These are phyloP conservation scores for Halcyon malimbica DNA, from an alignment of 2,113 vertebrate species.

Conservation along the genomic window DNA sequence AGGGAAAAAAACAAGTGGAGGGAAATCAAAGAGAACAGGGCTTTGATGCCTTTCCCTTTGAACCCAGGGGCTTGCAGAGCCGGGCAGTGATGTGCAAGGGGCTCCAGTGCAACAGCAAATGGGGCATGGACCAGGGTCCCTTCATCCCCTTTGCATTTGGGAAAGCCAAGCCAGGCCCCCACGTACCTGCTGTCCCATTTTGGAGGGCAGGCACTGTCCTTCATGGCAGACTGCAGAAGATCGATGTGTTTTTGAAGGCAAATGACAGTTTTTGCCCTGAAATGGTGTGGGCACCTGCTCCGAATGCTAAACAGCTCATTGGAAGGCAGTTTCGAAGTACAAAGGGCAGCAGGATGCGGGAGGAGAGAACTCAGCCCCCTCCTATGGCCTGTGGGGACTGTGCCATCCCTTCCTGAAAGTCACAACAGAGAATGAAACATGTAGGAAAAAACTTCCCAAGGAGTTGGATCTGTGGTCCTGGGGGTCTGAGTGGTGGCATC, in stretches of 20 bases:
- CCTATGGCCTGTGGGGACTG: rapidly evolving
- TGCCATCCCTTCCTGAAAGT: rapidly evolving
- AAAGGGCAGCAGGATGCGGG: not conserved
- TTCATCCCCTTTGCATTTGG: not conserved
- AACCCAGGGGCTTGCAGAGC: not conserved
- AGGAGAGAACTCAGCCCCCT: not conserved
- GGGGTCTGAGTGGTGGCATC: not conserved
- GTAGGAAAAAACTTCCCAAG: rapidly evolving
- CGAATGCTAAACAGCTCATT: slow-evolving; percentile 54
- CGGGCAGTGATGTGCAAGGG: rapidly evolving
- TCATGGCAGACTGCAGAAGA: slow-evolving; percentile 18
- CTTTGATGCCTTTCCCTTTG: slow-evolving; percentile 25
- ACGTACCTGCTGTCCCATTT: not conserved
- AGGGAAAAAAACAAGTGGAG: not conserved
- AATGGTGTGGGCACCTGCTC: not conserved
- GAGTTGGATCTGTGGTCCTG: rapidly evolving
- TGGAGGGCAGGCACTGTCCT: slow-evolving; percentile 1
- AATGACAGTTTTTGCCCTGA: slow-evolving; percentile 23
- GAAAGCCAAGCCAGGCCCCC: not conserved
- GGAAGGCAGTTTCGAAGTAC: not conserved
- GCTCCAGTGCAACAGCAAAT: rapidly evolving
- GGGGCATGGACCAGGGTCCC: not conserved
- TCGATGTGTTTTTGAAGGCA: slow-evolving; percentile 52
- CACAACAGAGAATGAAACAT: not conserved
- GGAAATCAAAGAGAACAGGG: not conserved